A percentile compares a stretch with the other conserved stretches of the same genome.
Evolutionary conservation across 2,113 vertebrate species (phyloP).

Genomic region (Onychostoma macrolepis): DNA sequence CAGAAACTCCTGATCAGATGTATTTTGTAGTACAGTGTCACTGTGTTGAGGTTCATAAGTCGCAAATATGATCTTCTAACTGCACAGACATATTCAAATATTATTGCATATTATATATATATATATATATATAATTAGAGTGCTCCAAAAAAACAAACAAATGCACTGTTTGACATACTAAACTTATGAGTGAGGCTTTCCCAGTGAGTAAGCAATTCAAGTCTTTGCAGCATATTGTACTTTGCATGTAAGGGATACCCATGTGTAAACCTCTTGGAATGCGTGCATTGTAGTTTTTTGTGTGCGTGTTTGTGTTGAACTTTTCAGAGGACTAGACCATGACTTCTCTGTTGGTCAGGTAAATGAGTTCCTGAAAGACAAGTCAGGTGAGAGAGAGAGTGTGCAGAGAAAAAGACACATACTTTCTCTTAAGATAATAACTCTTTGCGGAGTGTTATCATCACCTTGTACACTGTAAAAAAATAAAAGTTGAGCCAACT

Average conservation of each 20-base stretch:
- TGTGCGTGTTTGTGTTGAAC: neutral
- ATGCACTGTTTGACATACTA: neutral
- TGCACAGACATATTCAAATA: neutral
- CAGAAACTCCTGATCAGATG: neutral
- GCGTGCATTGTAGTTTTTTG: neutral
- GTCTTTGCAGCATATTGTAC: constrained; percentile 7
- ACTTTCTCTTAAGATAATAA: neutral
- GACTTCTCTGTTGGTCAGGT: neutral
- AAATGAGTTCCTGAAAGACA: constrained; percentile 44
- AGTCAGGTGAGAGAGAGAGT: constrained; percentile 4
- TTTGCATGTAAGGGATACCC: neutral
- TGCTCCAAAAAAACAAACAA: neutral
- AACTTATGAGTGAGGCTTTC: neutral
- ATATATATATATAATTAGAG: too few relatives aligned
- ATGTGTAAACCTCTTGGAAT: constrained; percentile 18
- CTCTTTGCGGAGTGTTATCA: neutral
- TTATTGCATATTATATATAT: too few relatives aligned
- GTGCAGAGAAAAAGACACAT: neutral
- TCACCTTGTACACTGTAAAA: too few relatives aligned
- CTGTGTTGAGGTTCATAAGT: neutral
- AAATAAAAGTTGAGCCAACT: too few relatives aligned
- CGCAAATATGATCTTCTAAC: neutral
- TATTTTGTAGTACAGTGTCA: neutral
- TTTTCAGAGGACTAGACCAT: constrained; percentile 3
- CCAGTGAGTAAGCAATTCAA: neutral